Evolutionary conservation across 2,797 vertebrate genomes (phyloP).

Genomic region (Gallinago solitaria): DNA sequence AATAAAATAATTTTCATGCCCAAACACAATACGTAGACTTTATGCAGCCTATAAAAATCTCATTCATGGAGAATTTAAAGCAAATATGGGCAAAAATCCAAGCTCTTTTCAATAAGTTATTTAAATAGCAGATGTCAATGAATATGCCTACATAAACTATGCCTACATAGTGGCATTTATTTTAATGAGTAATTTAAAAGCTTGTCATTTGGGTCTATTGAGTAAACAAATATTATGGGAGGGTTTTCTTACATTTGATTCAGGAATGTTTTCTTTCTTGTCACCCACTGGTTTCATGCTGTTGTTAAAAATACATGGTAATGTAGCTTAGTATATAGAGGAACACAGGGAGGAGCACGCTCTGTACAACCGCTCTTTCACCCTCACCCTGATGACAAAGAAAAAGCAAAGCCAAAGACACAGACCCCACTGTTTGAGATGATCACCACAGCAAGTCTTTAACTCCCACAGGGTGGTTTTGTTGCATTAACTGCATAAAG

Average conservation of each 20-base stretch:
- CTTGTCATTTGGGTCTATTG: neutral
- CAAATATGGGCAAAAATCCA: conserved; percentile 22
- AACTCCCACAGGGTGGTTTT: neutral
- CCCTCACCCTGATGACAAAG: neutral
- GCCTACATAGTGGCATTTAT: neutral
- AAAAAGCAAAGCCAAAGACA: neutral
- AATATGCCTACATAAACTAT: conserved; percentile 6
- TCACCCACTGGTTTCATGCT: neutral
- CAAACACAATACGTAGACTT: neutral
- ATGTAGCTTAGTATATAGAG: neutral
- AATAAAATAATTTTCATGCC: neutral
- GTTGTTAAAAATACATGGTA: neutral
- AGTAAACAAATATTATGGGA: conserved; percentile 28
- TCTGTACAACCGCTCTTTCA: neutral
- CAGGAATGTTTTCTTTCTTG: conserved; percentile 1
- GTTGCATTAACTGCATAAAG: neutral
- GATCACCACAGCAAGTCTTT: neutral
- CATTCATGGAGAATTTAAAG: neutral
- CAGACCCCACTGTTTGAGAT: neutral
- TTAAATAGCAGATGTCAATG: conserved; percentile 28
- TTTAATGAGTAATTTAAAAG: conserved; percentile 25
- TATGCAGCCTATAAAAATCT: neutral
- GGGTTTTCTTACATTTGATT: neutral
- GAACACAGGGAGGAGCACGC: neutral
- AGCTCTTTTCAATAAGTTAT: conserved; percentile 15